phyloP scores from a whole-genome alignment of 2,113 vertebrate genomes.

The Vombatus ursinus region DNA sequence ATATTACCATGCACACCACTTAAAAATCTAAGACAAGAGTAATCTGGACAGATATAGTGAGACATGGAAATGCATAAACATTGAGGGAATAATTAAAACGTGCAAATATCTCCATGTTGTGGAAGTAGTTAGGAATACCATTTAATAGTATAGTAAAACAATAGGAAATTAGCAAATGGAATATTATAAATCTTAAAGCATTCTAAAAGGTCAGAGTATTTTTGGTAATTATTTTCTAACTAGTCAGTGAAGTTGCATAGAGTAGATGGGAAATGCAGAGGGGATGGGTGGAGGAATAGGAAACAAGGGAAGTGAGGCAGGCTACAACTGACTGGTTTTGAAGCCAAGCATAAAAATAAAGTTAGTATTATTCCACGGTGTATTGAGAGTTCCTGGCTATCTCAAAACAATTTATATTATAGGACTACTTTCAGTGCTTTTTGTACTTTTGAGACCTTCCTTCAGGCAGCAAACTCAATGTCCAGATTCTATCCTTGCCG shows the following conservation, averaged over 20 bases:
- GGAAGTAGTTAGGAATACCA: background rate
- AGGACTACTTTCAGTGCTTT: background rate
- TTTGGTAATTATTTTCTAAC: background rate
- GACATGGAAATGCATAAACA: background rate
- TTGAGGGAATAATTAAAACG: background rate
- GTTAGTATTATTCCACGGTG: background rate
- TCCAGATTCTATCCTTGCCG: background rate
- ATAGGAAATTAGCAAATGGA: background rate
- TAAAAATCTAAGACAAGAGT: slow-evolving; percentile 41
- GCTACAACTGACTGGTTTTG: background rate
- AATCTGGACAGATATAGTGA: background rate
- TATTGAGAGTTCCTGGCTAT: background rate
- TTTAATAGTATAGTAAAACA: background rate
- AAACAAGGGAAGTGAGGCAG: background rate
- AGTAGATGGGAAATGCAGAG: background rate
- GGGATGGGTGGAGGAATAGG: background rate
- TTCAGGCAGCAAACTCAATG: background rate
- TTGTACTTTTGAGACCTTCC: background rate
- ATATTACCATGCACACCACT: background rate
- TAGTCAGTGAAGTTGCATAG: background rate
- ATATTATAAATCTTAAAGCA: background rate
- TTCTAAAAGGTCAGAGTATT: background rate
- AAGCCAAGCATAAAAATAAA: background rate
- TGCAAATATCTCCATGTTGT: background rate
- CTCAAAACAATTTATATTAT: background rate